Conservation (phyloP, 1,140 invertebrate genomes). For the Tetramorium alpestre region DNA sequence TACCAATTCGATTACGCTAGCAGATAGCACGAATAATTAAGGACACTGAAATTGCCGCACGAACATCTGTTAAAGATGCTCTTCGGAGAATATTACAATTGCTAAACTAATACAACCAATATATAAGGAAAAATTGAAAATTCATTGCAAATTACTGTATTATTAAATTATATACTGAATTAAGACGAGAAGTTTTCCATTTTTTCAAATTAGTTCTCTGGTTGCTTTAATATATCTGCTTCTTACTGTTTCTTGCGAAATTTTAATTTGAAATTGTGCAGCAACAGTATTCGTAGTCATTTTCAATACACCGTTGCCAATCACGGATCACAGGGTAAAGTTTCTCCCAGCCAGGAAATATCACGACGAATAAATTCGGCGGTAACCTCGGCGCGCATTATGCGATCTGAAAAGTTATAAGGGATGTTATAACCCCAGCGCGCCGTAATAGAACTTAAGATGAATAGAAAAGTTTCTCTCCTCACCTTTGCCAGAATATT, state of each 20-base stretch:
- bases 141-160: neutral
- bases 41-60: neutral
- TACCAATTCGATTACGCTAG: neutral
- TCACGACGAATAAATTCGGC: constrained; percentile 40
- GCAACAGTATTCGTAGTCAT: neutral
- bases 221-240: neutral
- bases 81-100: neutral
- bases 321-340: constrained; percentile 4
- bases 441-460: constrained; percentile 45
- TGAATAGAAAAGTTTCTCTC: constrained; percentile 46
- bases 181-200: neutral
- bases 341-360: constrained; percentile 16
- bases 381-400: constrained; percentile 20
- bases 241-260: neutral
- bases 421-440: constrained; percentile 39
- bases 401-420: constrained; percentile 42
- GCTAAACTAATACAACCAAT: neutral
- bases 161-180: constrained; percentile 9
- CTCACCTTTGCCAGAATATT: constrained; percentile 42
- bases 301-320: neutral
- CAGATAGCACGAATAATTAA: constrained; percentile 24
- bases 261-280: constrained; percentile 18
- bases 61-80: neutral
- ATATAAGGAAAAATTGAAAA: neutral
- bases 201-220: neutral